A percentile compares a stretch with the other conserved stretches of the same genome.
Evolutionary conservation across 2,113 vertebrate genomes (phyloP).

Genomic region (Numida meleagris): DNA sequence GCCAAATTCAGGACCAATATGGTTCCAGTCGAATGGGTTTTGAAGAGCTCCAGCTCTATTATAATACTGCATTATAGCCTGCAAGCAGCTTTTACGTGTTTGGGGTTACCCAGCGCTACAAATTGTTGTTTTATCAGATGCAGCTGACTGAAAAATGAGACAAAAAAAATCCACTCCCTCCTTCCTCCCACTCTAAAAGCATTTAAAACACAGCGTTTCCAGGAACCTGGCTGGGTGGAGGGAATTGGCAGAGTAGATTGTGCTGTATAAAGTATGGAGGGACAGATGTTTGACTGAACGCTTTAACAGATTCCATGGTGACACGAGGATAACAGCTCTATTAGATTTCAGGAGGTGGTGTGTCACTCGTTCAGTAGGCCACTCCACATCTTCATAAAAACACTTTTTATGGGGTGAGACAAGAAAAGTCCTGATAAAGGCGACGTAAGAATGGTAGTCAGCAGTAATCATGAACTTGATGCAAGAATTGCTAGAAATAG

Average conservation of each 20-base stretch:
- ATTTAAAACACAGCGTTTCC: slow-evolving; percentile 20
- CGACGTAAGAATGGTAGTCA: slow-evolving; percentile 16
- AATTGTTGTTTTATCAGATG: slow-evolving; percentile 60
- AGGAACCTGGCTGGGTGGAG: slow-evolving; percentile 5
- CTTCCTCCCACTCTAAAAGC: slow-evolving; percentile 49
- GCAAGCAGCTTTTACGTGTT: slow-evolving; percentile 42
- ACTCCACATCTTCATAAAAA: slow-evolving; percentile 51
- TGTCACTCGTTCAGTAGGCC: slow-evolving; percentile 51
- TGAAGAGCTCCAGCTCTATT: slow-evolving; percentile 27
- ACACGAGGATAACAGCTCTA: slow-evolving; percentile 43
- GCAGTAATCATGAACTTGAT: background rate
- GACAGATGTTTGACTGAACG: slow-evolving; percentile 46
- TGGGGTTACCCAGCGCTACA: slow-evolving; percentile 54
- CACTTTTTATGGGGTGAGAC: slow-evolving; percentile 60
- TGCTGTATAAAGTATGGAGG: background rate
- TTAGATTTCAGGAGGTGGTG: slow-evolving; percentile 58
- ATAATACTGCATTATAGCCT: background rate
- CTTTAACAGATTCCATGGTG: slow-evolving; percentile 43
- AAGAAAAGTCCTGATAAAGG: slow-evolving; percentile 30
- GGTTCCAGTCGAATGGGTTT: background rate
- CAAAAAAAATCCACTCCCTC: slow-evolving; percentile 1
- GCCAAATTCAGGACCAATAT: slow-evolving; percentile 22
- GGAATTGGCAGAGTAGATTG: slow-evolving; percentile 33
- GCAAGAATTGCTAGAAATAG: slow-evolving; percentile 37
- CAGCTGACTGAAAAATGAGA: slow-evolving; percentile 64